Evolutionary conservation across 2,113 vertebrate genomes (phyloP).

Genomic region (Diphyllodes magnificus): DNA sequence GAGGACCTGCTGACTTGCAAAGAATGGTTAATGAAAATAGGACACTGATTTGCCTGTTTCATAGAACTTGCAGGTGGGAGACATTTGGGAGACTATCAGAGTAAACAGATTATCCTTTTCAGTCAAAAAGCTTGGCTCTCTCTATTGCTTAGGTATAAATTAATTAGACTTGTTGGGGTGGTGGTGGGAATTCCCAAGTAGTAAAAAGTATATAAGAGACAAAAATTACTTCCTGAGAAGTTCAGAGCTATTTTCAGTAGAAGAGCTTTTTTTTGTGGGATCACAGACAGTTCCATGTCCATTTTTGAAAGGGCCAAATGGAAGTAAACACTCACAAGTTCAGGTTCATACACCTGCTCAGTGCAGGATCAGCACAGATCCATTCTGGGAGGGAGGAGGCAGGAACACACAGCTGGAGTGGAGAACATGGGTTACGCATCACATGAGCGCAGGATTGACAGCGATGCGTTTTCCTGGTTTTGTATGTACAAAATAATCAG

Average conservation of each 20-base stretch:
- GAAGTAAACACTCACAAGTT: not conserved
- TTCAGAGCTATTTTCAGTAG: not conserved
- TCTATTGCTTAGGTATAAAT: not conserved
- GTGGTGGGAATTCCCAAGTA: not conserved
- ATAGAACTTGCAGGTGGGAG: not conserved
- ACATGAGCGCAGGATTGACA: rapidly evolving
- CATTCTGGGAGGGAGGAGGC: not conserved
- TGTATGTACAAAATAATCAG: not conserved
- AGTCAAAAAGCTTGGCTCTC: not conserved
- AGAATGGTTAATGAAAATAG: not conserved
- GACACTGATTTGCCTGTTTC: not conserved
- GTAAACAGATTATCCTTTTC: not conserved
- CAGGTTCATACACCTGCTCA: not conserved
- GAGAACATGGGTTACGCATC: not conserved
- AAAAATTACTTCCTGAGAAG: not conserved
- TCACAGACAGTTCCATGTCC: not conserved
- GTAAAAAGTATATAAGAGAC: not conserved
- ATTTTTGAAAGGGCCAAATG: not conserved
- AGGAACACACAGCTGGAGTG: not conserved
- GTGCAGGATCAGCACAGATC: not conserved
- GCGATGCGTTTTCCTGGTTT: rapidly evolving
- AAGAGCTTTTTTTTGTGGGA: not conserved
- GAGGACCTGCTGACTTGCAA: not conserved
- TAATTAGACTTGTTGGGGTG: not conserved
- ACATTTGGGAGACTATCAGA: not conserved